Base-by-base conservation (phyloP, 2,888 invertebrate species). In the Esperia sulphurella region DNA sequence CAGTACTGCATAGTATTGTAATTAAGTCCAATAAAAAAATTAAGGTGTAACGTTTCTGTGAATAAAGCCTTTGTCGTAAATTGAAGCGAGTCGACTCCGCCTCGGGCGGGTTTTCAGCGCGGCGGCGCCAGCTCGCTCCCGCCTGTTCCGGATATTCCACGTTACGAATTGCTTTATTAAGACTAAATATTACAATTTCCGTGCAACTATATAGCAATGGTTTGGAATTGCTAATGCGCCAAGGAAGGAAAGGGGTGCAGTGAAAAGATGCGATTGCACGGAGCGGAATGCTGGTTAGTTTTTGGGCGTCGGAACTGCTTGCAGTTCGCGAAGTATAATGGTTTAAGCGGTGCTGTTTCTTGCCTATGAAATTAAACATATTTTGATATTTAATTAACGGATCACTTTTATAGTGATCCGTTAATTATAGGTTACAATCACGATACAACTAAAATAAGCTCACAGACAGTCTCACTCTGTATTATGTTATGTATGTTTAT, bases 151-250 rank as follows among this genome's bases (percentile, higher is more conserved):
- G 83, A 79, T 84, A 79, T 83, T 75, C 80, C 63, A 62, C 72
- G 77, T 82, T 81, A 83, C 82, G 79, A 82, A 85, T 84, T 79
- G 82, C 83, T 84, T 82, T 86, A 85, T 87, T 87, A 85, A 85
- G 79, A 81, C 83, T 81, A 80, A 85, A 85, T 84, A 84, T 86
- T 83, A 82, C 83, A 82, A 81, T 83, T 83, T 79, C 79, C 75
- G 61, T 70, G 83, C 73, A 79, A 85, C 81, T 83, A 82, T 83
- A 82, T 80, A 79, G 72, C 75, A 65, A 71, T 65, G 71, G 72
- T 83, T 79, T n/a, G 75, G 83, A 85, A 86, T 87, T 83, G 80
- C 83, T 82, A 83, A 84, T 84, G 80, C 67, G 61, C 71, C 66
- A 58, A 73, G 65, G 70, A 76, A 73, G 76, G 65, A 70, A 76